Base-by-base conservation (phyloP, 1,140 invertebrate genomes). In the Trachelipus rathkii region DNA sequence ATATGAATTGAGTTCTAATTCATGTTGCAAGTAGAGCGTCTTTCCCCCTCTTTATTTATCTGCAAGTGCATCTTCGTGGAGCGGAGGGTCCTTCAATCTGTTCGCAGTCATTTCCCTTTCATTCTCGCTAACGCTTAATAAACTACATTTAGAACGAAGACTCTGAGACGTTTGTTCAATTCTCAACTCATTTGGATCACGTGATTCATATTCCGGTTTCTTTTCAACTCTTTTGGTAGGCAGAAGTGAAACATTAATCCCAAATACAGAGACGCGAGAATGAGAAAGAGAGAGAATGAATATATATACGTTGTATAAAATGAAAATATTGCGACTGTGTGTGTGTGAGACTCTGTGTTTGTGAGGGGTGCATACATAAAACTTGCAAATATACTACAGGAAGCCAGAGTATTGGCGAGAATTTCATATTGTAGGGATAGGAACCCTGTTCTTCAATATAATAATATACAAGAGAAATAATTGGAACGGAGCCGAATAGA, bases 181-280 rank as follows among this genome's bases (percentile, higher is more conserved):
- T 60, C 50, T 60, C 50, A 3, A 60, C 50, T 60, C 50, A 60
- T 60, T 60, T 60, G 50, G 50, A 60, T 2, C 8, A 60, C 2
- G 50, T 60, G 50, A n/a, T n/a, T n/a, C n/a, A n/a, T n/a, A n/a
- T n/a, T n/a, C n/a, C n/a, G n/a, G n/a, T n/a, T n/a, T n/a, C n/a
- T n/a, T n/a, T n/a, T n/a, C n/a, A n/a, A n/a, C n/a, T n/a, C n/a
- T n/a, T n/a, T n/a, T n/a, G n/a, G n/a, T 60, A 60, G 11, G 50
- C 50, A 60, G n/a, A n/a, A 60, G 50, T 60, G 50, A 19, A 60
- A 60, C 50, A 60, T 60, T 60, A 60, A 60, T 60, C 50, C 50
- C 50, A 60, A 60, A 60, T 60, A 60, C 8, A 60, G 50, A 15
- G 11, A 15, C 50, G 2, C 50, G 11, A 60, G 50, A 60, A 60